Evolutionary conservation across 2,797 vertebrate genomes (phyloP), one percentile per base, ranked within the genome.

Genomic region (Bufotes viridis): DNA sequence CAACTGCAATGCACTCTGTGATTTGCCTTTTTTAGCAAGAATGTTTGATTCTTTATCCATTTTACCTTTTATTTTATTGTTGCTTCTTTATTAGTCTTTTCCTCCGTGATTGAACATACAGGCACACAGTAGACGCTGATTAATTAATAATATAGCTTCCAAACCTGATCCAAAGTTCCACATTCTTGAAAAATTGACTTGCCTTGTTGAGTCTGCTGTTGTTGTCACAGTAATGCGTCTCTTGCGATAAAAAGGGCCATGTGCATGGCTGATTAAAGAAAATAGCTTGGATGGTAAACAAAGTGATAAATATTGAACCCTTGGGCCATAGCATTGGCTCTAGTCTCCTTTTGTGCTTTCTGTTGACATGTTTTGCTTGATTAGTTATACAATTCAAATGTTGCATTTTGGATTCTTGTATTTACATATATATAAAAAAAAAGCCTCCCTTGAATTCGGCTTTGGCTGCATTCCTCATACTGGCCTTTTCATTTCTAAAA

Each of bases 151-250:
- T 90, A 91, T 91, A 92, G 90, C 92, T 91, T 92, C 90, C 90
- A 91, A 93, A 91, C 90, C 63, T 15, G 24, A 87, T 89, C 86
- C 88, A 91, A 91, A 88, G 92, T 92, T 93, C 91, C 90, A 87
- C 51, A 60, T 81, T 76, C 87, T 92, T 93, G 89, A 93, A 93
- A 92, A 92, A 92, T 91, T 91, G 90, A 89, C 87, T 92, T 93
- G 93, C 93, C 92, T 92, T 93, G 91, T 94, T 94, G 93, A 93
- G 93, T 91, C 93, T 94, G 94, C 95, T 96, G 94, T 95, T 96
- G 94, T 96, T 96, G 95, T 95, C 96, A 96, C 95, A 94, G 95
- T 88, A 87, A 96, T 94, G 92, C 91, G 90, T 94, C 95, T 94
- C 92, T 85, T 84, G 93, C 93, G 94, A 93, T 90, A 89, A 58